These are phyloP conservation scores for Aphodius granarius DNA, from an alignment of 2,888 invertebrate genomes.

Conservation along the genomic window DNA sequence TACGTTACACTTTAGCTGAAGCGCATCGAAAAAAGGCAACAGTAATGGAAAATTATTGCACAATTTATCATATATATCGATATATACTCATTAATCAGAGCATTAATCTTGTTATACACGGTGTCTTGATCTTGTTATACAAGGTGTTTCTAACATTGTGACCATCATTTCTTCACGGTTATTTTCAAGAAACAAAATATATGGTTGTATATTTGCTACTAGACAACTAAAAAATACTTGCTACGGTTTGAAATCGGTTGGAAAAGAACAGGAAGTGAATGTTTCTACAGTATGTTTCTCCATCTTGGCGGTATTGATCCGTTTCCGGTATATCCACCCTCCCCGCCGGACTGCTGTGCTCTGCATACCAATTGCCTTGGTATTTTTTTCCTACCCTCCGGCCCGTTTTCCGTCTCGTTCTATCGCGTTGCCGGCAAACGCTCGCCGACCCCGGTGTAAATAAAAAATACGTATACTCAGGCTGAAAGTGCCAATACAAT, in stretches of 20 bases:
- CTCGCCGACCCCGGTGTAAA: conserved; percentile 35
- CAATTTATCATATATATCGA: background rate
- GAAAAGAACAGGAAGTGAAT: conserved; percentile 42
- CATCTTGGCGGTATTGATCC: conserved; percentile 55
- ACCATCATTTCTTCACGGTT: too few species aligned
- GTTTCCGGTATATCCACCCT: conserved; percentile 55
- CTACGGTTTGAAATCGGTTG: background rate
- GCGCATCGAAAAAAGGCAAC: background rate
- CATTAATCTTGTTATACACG: background rate
- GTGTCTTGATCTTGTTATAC: too few species aligned
- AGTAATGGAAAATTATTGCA: background rate
- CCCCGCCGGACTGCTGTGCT: conserved; percentile 58
- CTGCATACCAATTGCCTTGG: conserved; percentile 65
- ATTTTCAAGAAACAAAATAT: too few species aligned
- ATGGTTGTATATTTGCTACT: too few species aligned
- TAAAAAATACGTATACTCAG: conserved; percentile 50
- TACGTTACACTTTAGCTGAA: background rate
- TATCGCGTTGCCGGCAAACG: background rate
- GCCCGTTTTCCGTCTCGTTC: conserved; percentile 36
- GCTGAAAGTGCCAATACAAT: conserved; percentile 49
- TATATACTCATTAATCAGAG: background rate
- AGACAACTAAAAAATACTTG: background rate
- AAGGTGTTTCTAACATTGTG: too few species aligned
- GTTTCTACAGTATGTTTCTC: conserved; percentile 52
- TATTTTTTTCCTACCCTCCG: conserved; percentile 57